Evolutionary conservation across 2,888 invertebrate species (phyloP).

Genomic region (Sarcophaga variegata): DNA sequence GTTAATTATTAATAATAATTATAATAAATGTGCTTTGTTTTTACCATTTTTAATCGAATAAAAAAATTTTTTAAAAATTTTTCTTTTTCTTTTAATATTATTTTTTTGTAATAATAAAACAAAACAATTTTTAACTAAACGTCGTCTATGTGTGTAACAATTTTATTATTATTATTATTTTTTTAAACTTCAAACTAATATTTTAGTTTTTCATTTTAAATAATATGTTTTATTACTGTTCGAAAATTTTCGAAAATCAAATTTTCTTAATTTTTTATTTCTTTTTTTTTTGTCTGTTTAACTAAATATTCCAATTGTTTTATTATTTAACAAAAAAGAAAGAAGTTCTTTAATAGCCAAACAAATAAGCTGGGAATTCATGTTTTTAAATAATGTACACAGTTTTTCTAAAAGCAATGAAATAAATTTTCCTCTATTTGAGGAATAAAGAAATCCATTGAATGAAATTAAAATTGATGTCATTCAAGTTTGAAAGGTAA

Average conservation of each 20-base stretch:
- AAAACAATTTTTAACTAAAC: conserved; percentile 64
- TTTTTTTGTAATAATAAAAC: conserved; percentile 19
- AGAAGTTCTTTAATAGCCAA: neutral
- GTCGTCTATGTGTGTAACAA: conserved; percentile 80
- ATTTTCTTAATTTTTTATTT: neutral
- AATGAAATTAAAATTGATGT: too few relatives aligned
- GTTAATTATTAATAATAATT: conserved; percentile 51
- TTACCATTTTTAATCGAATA: conserved; percentile 44
- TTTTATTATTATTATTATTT: conserved; percentile 35
- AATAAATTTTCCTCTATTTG: too few relatives aligned
- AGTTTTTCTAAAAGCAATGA: too few relatives aligned
- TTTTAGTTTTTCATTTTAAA: conserved; percentile 41
- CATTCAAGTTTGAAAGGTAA: too few relatives aligned
- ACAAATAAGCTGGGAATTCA: neutral
- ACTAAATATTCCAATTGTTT: conserved; percentile 42
- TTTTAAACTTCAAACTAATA: conserved; percentile 56
- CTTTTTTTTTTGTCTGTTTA: conserved; percentile 63
- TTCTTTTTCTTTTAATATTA: conserved; percentile 70
- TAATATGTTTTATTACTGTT: conserved; percentile 42
- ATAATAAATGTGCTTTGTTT: conserved; percentile 63
- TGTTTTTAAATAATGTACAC: neutral
- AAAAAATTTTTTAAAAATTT: conserved; percentile 19
- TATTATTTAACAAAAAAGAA: conserved; percentile 35
- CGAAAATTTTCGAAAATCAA: neutral
- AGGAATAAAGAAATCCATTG: too few relatives aligned